Percentiles rank a stretch among this genome's conserved stretches.
Evolutionary conservation across 2,113 vertebrate species (phyloP).

Genomic region (Rattus rattus): DNA sequence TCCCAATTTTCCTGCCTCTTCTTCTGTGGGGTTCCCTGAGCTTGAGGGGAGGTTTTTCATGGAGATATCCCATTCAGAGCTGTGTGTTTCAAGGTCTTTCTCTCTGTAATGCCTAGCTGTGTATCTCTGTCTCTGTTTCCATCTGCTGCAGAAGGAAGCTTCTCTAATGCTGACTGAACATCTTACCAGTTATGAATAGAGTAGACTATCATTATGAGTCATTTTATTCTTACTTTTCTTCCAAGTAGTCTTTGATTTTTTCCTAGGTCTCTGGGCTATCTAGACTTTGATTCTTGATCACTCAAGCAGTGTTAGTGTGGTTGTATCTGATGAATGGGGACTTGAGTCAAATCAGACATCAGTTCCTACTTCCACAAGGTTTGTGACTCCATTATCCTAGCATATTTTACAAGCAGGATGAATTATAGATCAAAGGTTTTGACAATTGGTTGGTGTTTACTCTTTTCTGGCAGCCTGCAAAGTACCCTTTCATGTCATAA

Average conservation of each 20-base stretch:
- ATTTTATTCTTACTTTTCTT: not conserved
- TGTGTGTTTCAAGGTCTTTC: not conserved
- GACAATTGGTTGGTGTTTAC: not conserved
- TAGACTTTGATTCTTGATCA: not conserved
- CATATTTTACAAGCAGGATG: not conserved
- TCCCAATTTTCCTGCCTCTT: not conserved
- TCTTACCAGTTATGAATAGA: not conserved
- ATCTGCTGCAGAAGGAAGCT: not conserved
- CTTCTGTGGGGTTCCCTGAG: not conserved
- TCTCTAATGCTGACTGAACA: not conserved
- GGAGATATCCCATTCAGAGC: not conserved
- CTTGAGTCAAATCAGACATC: not conserved
- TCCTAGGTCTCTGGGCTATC: not conserved
- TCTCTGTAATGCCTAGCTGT: not conserved
- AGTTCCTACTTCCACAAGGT: not conserved
- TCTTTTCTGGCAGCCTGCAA: not conserved
- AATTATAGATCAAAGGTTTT: not conserved
- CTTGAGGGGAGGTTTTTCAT: not conserved
- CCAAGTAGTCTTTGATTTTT: not conserved
- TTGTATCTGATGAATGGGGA: not conserved
- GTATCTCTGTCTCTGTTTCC: not conserved
- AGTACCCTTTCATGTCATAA: not conserved
- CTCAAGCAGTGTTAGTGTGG: not conserved
- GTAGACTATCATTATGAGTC: not conserved
- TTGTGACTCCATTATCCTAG: not conserved